These are phyloP conservation scores for Nothocercus julius DNA, from an alignment of 2,113 vertebrate species.

Conservation along the genomic window DNA sequence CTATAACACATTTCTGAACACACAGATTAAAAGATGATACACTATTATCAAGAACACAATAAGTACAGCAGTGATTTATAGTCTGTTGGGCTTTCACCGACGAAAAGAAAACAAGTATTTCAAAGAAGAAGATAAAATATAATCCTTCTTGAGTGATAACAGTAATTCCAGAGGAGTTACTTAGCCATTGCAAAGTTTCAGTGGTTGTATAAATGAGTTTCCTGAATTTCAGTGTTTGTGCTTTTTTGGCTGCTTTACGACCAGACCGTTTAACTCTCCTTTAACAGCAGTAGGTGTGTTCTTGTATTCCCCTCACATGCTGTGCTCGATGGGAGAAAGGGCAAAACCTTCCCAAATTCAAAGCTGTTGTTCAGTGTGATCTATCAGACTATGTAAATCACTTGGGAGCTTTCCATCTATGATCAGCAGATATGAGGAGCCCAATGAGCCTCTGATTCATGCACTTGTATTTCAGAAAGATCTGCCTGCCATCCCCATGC, in stretches of 20 bases:
- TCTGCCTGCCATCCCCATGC: background rate
- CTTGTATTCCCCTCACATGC: background rate
- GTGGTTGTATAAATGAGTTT: background rate
- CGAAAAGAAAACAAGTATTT: background rate
- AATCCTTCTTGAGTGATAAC: background rate
- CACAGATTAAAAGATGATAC: background rate
- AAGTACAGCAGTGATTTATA: background rate
- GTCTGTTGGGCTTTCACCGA: background rate
- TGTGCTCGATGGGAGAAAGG: background rate
- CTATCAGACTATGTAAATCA: background rate
- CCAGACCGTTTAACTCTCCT: background rate
- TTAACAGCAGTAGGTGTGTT: background rate
- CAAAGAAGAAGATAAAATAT: background rate
- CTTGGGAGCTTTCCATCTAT: background rate
- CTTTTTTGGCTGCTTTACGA: conserved; percentile 11
- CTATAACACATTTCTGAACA: background rate
- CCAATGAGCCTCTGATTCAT: background rate
- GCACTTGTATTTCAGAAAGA: fast-evolving
- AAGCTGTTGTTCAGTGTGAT: background rate
- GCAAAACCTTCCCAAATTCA: conserved; percentile 24
- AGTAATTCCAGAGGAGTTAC: background rate
- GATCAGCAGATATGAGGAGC: background rate
- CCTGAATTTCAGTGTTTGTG: background rate
- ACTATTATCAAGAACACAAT: background rate
- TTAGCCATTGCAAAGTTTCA: conserved; percentile 25